Base-by-base conservation (phyloP, 2,888 invertebrate genomes). In the Lasioglossum malachurum region DNA sequence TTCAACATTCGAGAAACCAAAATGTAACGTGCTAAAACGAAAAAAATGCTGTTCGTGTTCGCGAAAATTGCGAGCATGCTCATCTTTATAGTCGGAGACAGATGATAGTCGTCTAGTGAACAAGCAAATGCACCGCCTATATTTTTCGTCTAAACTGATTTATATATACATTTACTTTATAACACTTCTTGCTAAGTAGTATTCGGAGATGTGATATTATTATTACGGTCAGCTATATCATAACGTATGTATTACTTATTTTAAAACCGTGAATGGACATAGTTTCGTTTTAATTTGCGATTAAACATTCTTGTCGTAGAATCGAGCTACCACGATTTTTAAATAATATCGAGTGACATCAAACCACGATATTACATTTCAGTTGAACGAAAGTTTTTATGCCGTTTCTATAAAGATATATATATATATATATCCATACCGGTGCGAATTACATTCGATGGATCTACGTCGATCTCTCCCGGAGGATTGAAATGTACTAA, bases 151-250 rank as follows among this genome's bases (percentile, higher is more conserved):
- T 86, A 91, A 92, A 91, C 91, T 93, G 85, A 87, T 93, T 94
- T 93, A 92, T 73, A 85, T 92, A 92, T 88, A 91, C 91, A 91
- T 92, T 94, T 92, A 93, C 92, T 93, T 94, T 94, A 88, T 91
- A 92, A 94, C 92, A 92, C 88, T 93, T 90, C 90, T 90, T 90
- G 91, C 92, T 93, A 92, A 91, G 80, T 87, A 87, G 87, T 86
- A 87, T 87, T 87, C 67, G 75, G 83, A 86, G 73, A 86, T 87
- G 86, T 87, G 83, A 86, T 86, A 86, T 87, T 83, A 86, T 87
- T 87, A 87, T 87, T 87, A 87, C 35, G 82, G 57, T 86, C 82
- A 79, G 76, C 72, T 74, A 82, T 87, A 79, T 86, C 72, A 71
- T 86, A 87, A 87, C 67, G 75, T 82, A 87, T 84, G 76, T 85